phyloP scores from a whole-genome alignment of 35 echinoderm and acorn worm genomes.

The Anneissia japonica region DNA sequence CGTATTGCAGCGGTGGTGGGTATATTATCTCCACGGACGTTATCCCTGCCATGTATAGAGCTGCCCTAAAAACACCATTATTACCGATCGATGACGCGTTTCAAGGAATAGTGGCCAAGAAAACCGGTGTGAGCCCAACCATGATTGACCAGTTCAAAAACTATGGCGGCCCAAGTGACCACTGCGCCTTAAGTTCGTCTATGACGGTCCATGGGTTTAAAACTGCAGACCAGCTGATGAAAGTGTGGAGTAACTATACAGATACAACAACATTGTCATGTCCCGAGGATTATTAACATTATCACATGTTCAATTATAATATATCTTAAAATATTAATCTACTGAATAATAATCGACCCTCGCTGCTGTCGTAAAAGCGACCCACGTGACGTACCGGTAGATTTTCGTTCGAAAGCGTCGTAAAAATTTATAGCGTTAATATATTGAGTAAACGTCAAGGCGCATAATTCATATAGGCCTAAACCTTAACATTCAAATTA shows the following conservation, averaged over 20 bases:
- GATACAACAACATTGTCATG: too few species aligned
- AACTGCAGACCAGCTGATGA: not conserved
- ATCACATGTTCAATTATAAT: too few species aligned
- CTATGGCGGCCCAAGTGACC: conserved; percentile 60
- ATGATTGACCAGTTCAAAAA: conserved; percentile 61
- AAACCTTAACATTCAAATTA: too few species aligned
- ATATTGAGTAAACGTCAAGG: too few species aligned
- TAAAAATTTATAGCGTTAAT: too few species aligned
- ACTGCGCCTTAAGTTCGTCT: conserved; percentile 28
- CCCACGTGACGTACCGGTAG: too few species aligned
- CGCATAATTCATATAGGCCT: too few species aligned
- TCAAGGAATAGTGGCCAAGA: conserved; percentile 76
- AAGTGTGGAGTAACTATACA: not conserved
- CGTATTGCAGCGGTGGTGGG: conserved; percentile 88
- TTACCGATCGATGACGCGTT: conserved; percentile 93
- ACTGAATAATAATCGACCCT: too few species aligned
- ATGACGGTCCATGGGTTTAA: not conserved
- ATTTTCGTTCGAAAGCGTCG: too few species aligned
- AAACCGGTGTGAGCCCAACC: conserved; percentile 1
- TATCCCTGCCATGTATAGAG: conserved; percentile 45
- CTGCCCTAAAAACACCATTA: conserved; percentile 54
- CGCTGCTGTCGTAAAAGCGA: too few species aligned
- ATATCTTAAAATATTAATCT: too few species aligned
- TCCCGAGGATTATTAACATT: too few species aligned
- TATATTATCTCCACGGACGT: conserved; percentile 64